Evolutionary conservation across 2,113 vertebrate genomes (phyloP), one percentile per base, ranked within the genome.

Genomic region (Sminthopsis crassicaudata): DNA sequence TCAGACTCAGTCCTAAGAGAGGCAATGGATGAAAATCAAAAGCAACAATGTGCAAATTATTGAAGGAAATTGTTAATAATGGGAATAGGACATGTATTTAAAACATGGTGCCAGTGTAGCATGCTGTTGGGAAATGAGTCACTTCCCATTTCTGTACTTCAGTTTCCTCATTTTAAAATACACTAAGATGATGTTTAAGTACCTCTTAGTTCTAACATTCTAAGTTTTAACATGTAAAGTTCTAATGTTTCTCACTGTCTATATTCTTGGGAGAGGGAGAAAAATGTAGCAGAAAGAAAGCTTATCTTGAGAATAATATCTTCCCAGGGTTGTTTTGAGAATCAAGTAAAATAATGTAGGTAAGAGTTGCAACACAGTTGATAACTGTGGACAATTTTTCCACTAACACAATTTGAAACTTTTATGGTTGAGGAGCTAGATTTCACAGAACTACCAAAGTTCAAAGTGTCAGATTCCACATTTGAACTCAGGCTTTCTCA

Each of bases 11-110:
- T 54, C 91, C 36, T 67, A 36, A 93, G 60, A 91, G 46, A 14
- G 10, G 2, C 51, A 93, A 76, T 16, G 27, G 30, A 60, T 67
- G 36, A 67, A 16, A 67, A 67, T 12, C 12, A 67, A 67, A 67
- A n/a, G 30, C 30, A 67, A 67, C 36, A 67, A 36, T n/a, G 36
- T 16, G 3, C 60, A 67, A 36, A 67, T n/a, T 67, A 67, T 55
- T 95, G 94, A 94, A 30, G 42, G 94, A 60, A 97, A 96, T 94
- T 96, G 96, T 57, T 57, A 57, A 30, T 67, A 67, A 36, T 67
- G 30, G 60, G 36, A 67, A 30, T 30, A 57, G 10, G 60, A 12
- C 3, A 12, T 67, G 60, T 30, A 67, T 30, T 67, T 24, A 67
- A 67, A 12, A 67, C 60, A 30, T 36, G 55, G 55, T 27, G 9